These are phyloP conservation scores for Margarornis squamiger DNA, from an alignment of 2,797 vertebrate genomes.

Conservation along the genomic window DNA sequence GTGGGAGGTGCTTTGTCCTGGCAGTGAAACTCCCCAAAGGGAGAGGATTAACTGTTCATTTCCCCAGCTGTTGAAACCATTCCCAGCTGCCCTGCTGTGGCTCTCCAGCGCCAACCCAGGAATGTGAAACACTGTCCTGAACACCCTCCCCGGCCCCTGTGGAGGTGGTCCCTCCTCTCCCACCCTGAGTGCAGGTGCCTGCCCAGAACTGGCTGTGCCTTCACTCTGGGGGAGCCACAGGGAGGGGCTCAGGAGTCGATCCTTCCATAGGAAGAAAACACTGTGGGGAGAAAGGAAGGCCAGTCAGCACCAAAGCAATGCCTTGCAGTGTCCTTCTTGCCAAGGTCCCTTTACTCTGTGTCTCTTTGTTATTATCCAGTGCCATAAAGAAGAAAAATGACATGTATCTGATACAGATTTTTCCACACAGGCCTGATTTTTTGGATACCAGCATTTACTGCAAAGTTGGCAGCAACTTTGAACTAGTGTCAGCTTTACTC, in stretches of 20 bases:
- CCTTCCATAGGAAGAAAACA: constrained; percentile 79
- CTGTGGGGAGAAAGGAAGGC: constrained; percentile 20
- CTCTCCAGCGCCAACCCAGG: not conserved
- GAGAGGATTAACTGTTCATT: not conserved
- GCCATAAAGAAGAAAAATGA: not conserved
- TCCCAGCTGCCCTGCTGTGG: not conserved
- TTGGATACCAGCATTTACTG: not conserved
- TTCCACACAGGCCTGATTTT: not conserved
- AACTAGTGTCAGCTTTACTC: not conserved
- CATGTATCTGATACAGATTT: accelerated
- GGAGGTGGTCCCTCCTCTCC: not conserved
- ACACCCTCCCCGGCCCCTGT: not conserved
- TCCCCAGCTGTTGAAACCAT: not conserved
- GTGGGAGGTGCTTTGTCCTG: not conserved
- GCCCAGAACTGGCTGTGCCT: not conserved
- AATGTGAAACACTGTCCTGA: not conserved
- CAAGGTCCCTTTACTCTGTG: not conserved
- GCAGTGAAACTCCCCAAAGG: not conserved
- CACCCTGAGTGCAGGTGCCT: not conserved
- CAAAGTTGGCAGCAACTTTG: not conserved
- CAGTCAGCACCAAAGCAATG: not conserved
- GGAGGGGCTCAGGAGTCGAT: constrained; percentile 58
- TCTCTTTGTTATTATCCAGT: not conserved
- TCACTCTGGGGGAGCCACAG: constrained; percentile 5
- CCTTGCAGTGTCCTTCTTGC: not conserved